Base-by-base conservation (phyloP, 2,888 invertebrate species). In the Sphaeridia pumilis region DNA sequence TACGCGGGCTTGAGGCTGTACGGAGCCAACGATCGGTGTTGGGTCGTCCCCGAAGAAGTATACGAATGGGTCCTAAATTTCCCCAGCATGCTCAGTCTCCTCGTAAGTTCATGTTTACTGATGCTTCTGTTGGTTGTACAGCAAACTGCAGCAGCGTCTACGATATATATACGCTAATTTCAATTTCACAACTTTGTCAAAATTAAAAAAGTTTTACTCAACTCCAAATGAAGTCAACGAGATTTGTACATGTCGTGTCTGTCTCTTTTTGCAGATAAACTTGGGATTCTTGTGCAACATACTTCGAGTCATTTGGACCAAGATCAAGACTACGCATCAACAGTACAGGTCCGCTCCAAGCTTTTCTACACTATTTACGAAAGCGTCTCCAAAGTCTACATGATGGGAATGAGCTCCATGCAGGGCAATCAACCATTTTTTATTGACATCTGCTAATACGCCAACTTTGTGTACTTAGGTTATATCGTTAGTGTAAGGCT, bases 221-320 rank as follows among this genome's bases (percentile, higher is more conserved):
- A 38, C 21, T 21, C n/a, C 38, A 4, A 14, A 7, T 4, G 38
- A 38, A 14, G n/a, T 38, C 17, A 20, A 14, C 14, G 38, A 38
- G 38, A 38, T 20, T 38, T 4, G 5, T 14, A 4, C 5, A 5
- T 43, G 10, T n/a, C n/a, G 4, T 12, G 31, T 20, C 4, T 36
- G 27, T 14, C 26, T 36, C 36, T 36, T 5, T 10, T 34, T 44
- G 54, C 64, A 74, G 46, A 65, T 88, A 59, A 92, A 90, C 72
- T 74, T 88, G 45, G 74, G 82, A 63, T 90, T 92, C 71, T 79
- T 90, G 60, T 84, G 86, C 73, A 90, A 90, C 74, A 90, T 92
- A 66, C 84, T 90, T 56, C 79, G 89, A 60, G 89, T 90, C 49
- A 77, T 92, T 58, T 77, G 87, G 66, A 79, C 83, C 47, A 38